Conservation (phyloP, 2,113 vertebrate species). For the Vicugna pacos region DNA sequence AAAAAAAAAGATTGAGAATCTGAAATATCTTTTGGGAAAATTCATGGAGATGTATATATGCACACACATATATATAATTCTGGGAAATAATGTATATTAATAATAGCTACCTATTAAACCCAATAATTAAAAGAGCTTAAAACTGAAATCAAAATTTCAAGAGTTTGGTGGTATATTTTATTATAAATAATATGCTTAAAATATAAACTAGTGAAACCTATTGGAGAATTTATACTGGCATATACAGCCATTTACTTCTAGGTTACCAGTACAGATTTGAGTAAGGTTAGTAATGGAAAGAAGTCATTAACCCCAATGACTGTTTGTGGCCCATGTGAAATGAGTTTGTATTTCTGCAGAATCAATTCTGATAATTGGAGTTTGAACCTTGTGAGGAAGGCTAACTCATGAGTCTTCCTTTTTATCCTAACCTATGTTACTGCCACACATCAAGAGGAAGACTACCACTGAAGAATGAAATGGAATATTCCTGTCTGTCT, state of each 20-base stretch:
- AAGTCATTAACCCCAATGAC: neutral
- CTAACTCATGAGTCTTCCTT: neutral
- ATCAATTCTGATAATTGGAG: neutral
- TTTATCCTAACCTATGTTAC: neutral
- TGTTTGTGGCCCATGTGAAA: neutral
- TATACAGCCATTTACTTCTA: neutral
- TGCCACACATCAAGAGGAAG: neutral
- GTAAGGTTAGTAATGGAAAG: neutral
- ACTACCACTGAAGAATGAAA: neutral
- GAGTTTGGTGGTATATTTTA: neutral
- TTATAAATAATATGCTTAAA: neutral
- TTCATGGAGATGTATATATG: neutral
- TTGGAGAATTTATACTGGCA: neutral
- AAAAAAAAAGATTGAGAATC: neutral
- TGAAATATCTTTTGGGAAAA: neutral
- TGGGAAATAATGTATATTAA: neutral
- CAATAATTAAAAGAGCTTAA: neutral
- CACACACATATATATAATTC: neutral
- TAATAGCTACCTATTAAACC: neutral
- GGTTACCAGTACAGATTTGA: conserved; percentile 31
- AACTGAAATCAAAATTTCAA: neutral
- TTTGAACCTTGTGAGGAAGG: neutral
- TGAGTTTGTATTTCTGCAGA: neutral
- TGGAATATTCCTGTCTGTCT: neutral
- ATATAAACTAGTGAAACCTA: neutral